Base-by-base conservation (phyloP, 2,888 invertebrate species). In the Eucera pruinosa region DNA sequence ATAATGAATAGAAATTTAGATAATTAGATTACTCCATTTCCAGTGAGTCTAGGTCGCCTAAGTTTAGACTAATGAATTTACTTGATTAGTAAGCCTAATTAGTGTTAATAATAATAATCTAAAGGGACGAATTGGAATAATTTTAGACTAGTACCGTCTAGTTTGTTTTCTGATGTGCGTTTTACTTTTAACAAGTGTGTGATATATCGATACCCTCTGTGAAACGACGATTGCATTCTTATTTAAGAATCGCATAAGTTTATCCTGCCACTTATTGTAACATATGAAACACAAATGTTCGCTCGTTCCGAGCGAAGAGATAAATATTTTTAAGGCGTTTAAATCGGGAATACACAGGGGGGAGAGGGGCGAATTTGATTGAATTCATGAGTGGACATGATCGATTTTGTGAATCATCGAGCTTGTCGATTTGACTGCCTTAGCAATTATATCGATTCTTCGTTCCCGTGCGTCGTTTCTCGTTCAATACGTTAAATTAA, bases 361-460 rank as follows among this genome's bases (percentile, higher is more conserved):
- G 13, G 7, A 13, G n/a, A 23, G 7, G 18, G n/a, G n/a, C n/a
- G n/a, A n/a, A n/a, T n/a, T n/a, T n/a, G n/a, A n/a, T n/a, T n/a
- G n/a, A n/a, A n/a, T n/a, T n/a, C n/a, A n/a, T n/a, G n/a, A n/a
- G n/a, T n/a, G n/a, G n/a, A n/a, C n/a, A n/a, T n/a, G n/a, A n/a
- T n/a, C n/a, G n/a, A n/a, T n/a, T n/a, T n/a, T 27, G 23, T 50
- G 33, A 39, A 11, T 11, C 7, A n/a, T 39, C 60, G 33, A 15
- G 48, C 50, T 62, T 58, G 45, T 36, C 23, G 75, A 33, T 71
- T 57, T n/a, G 74, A 75, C 83, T 83, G 83, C 80, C 80, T 83
- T 83, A 72, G n/a, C n/a, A 81, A 52, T 33, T 62, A 61, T 30
- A 60, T 62, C 33, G 36, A 30, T 9, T 18, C 45, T 41, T 52